A percentile compares a stretch with the other conserved stretches of the same genome.
phyloP scores from a whole-genome alignment of 2,113 vertebrate species.

The Canis aureus region DNA sequence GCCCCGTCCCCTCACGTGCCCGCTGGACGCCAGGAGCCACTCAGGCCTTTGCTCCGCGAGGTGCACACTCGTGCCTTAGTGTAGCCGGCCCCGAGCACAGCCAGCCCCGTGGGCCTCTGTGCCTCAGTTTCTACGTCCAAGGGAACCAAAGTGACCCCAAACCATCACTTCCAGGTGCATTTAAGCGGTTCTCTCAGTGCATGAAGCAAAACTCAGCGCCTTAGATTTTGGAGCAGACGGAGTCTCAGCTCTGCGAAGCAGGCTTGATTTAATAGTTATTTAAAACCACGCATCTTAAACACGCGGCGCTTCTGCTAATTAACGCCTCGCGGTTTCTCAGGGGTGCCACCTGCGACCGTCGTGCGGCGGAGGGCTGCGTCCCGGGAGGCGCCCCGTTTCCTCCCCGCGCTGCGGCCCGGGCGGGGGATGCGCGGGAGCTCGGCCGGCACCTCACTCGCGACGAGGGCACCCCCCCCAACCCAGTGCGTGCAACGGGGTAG shows the following conservation, averaged over 20 bases:
- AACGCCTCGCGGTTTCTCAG: conserved; percentile 79
- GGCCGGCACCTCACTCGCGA: too few species aligned
- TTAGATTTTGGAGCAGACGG: conserved; percentile 73
- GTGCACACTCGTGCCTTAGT: too few species aligned
- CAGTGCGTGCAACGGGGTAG: too few species aligned
- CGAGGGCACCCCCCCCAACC: too few species aligned
- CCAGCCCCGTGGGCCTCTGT: neutral
- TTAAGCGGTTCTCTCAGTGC: conserved; percentile 44
- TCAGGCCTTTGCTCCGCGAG: neutral
- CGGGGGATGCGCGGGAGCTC: too few species aligned
- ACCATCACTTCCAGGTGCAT: conserved; percentile 36
- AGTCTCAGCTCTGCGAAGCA: conserved; percentile 66
- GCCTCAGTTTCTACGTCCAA: conserved; percentile 3
- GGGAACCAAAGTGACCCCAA: conserved; percentile 20
- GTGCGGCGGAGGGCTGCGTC: too few species aligned
- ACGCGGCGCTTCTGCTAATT: conserved; percentile 78
- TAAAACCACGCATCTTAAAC: conserved; percentile 78
- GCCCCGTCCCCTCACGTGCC: neutral
- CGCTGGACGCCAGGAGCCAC: neutral
- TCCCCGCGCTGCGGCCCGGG: too few species aligned
- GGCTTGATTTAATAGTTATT: conserved; percentile 71
- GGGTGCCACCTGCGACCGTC: neutral
- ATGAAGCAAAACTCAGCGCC: conserved; percentile 60
- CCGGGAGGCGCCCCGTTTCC: too few species aligned
- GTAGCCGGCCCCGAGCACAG: neutral